Base-by-base conservation (phyloP, 2,797 vertebrate species). In the Etheostoma nigrum region DNA sequence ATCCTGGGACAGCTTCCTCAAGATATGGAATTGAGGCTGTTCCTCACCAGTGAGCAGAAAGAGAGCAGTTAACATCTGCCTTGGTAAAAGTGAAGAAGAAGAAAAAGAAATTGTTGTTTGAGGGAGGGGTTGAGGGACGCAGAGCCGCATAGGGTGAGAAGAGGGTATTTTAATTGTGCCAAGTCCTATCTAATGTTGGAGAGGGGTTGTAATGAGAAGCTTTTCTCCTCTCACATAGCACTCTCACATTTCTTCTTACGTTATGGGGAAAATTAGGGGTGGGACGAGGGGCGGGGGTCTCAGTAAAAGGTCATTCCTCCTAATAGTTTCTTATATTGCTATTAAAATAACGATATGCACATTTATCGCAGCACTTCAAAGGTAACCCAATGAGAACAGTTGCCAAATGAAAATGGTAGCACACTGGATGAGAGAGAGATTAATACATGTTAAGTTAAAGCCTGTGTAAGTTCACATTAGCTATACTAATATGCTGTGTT, bases 1-100 rank as follows among this genome's bases (percentile, higher is more conserved):
- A 72, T 99, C 98, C 90, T 99, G 98, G 98, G 98, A 99, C 92
- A 99, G 97, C 93, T 99, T 99, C 95, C 96, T 99, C 88, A 99
- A 99, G 94, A 94, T 99, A 76, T 99, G 98, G 98, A 99, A 99
- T 92, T 99, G 94, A 91, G 72, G 69, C 53, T 9, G 52, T 69
- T 77, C 75, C 67, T 72, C 45, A 23, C 58, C 52, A 59, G 68
- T 27, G 52, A 78, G 72, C 61, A 68, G 70, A 76, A 47, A 61
- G 36, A 85, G 58, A 76, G 78, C 67, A 64, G 76, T 66, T 27
- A 79, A 72, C 61, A 72, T 68, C 81, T 61, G 64, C 57, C 67
- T 21, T 72, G 81, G 75, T 79, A 48, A 83, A 81, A 80, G 55
- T 48, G 55, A 81, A 72, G 80, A 78, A 68, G 70, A 74, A 52